A percentile compares a stretch with the other conserved stretches of the same genome.
These are phyloP conservation scores for Heterodera carotae DNA, from an alignment of 1,140 invertebrate genomes.

Conservation along the genomic window DNA sequence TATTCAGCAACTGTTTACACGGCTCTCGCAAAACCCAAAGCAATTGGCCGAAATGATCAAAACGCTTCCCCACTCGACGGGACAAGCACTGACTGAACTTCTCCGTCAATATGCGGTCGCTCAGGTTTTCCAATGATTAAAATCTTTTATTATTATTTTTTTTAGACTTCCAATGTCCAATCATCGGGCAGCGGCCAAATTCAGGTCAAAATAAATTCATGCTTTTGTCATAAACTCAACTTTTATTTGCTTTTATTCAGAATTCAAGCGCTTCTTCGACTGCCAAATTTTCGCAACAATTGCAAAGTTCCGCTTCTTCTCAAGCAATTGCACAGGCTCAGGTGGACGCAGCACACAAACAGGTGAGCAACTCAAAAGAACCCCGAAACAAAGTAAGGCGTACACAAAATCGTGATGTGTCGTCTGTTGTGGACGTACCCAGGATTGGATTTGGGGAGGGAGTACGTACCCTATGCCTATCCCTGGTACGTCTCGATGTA, in stretches of 20 bases:
- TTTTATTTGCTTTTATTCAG: neutral
- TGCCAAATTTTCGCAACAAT: slow-evolving; percentile 41
- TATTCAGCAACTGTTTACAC: slow-evolving; percentile 24
- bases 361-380: neutral
- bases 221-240: too few species aligned
- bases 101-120: slow-evolving; percentile 25
- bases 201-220: neutral
- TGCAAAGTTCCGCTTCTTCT: slow-evolving; percentile 21
- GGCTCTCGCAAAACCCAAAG: slow-evolving; percentile 19
- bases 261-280: neutral
- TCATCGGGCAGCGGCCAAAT: neutral
- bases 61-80: slow-evolving; percentile 15
- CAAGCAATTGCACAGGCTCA: slow-evolving; percentile 20
- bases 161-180: neutral
- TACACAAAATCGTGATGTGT: too few species aligned
- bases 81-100: slow-evolving; percentile 30
- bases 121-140: neutral
- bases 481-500: too few species aligned
- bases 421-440: too few species aligned
- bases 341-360: slow-evolving; percentile 27
- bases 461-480: too few species aligned
- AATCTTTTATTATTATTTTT: neutral
- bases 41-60: slow-evolving; percentile 28
- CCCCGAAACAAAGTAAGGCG: too few species aligned
- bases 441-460: too few species aligned